Conservation (phyloP, 2,113 vertebrate species). For the Psammodynastes pulverulentus region DNA sequence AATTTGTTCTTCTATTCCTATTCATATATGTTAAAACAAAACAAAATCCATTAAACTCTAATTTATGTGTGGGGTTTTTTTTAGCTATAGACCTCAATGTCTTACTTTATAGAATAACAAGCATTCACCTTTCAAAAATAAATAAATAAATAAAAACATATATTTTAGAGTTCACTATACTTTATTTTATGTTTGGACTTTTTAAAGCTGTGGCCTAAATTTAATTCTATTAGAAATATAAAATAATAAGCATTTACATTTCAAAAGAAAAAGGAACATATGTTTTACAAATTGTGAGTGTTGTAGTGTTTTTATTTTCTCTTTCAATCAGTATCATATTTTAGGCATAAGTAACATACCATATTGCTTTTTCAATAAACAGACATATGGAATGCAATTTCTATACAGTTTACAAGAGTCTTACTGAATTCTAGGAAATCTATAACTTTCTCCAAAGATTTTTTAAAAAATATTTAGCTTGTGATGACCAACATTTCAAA, state of each 20-base stretch:
- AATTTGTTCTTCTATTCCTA: background rate
- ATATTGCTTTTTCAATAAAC: background rate
- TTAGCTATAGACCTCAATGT: background rate
- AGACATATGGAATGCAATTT: background rate
- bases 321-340: background rate
- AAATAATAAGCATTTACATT: rapidly evolving
- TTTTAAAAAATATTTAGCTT: background rate
- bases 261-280: slow-evolving; percentile 29
- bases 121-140: rapidly evolving
- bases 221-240: background rate
- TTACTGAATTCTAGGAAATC: background rate
- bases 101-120: background rate
- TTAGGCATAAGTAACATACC: background rate
- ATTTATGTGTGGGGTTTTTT: slow-evolving; percentile 13
- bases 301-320: background rate
- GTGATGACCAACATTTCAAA: background rate
- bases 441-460: background rate
- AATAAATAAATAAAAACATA: slow-evolving; percentile 46
- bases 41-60: background rate
- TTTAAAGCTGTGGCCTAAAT: background rate
- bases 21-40: background rate
- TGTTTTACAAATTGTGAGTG: slow-evolving; percentile 35
- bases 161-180: slow-evolving; percentile 38
- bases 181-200: slow-evolving; percentile 3
- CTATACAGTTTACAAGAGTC: background rate